Percentiles rank a stretch among this genome's conserved stretches.
These are phyloP conservation scores for Papilio helenus DNA, from an alignment of 1,140 invertebrate genomes.

Conservation along the genomic window DNA sequence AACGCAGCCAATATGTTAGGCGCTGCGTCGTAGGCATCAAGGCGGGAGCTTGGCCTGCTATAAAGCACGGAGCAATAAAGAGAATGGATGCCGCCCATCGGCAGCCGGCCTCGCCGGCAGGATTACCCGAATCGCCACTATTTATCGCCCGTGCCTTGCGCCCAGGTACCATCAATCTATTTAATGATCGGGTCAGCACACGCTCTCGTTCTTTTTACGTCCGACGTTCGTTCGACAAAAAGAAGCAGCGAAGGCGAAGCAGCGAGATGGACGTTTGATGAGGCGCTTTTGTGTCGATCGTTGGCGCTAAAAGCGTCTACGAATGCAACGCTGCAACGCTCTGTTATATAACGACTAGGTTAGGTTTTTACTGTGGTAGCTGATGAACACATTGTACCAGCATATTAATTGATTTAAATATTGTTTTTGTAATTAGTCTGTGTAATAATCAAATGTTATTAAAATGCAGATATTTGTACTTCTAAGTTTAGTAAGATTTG, in stretches of 20 bases:
- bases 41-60: conserved; percentile 67
- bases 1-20: conserved; percentile 73
- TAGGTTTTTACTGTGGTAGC: conserved; percentile 43
- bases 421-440: too few species aligned
- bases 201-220: conserved; percentile 77
- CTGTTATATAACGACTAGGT: conserved; percentile 47
- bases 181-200: conserved; percentile 83
- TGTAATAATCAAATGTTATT: neutral
- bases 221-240: conserved; percentile 61
- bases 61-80: conserved; percentile 82
- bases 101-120: conserved; percentile 70
- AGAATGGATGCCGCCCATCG: conserved; percentile 82
- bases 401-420: neutral
- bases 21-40: conserved; percentile 71
- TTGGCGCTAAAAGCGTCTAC: conserved; percentile 74
- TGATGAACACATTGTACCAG: neutral
- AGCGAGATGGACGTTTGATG: conserved; percentile 80
- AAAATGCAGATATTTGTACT: neutral
- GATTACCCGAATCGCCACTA: conserved; percentile 82
- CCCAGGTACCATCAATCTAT: conserved; percentile 82
- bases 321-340: conserved; percentile 72
- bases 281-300: conserved; percentile 79
- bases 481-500: neutral
- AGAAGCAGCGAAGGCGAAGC: conserved; percentile 64
- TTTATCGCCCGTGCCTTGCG: conserved; percentile 80